A percentile compares a stretch with the other conserved stretches of the same genome.
These are phyloP conservation scores for Hypothenemus hampei DNA, from an alignment of 1,140 invertebrate genomes.

Conservation along the genomic window DNA sequence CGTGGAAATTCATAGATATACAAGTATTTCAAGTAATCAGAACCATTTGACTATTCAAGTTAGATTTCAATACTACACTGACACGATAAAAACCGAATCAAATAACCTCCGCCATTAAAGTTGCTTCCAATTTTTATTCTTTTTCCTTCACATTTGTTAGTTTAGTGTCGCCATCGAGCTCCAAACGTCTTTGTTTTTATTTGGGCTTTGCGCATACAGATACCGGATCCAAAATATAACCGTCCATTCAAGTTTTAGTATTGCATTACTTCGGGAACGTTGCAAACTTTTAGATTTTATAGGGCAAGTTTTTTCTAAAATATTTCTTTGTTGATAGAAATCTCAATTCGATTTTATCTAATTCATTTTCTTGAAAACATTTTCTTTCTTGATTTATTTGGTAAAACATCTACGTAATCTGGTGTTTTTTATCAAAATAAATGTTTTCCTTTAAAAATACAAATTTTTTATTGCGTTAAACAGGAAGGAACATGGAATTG, in stretches of 20 bases:
- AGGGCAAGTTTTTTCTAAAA: slow-evolving; percentile 21
- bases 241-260: slow-evolving; percentile 21
- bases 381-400: not conserved
- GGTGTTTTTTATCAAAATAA: no score
- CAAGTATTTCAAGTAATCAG: no score
- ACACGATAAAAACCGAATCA: slow-evolving; percentile 11
- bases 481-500: not conserved
- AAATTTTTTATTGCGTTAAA: not conserved
- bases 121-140: slow-evolving; percentile 19
- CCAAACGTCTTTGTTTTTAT: slow-evolving; percentile 25
- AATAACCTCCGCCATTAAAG: slow-evolving; percentile 15
- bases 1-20: no score
- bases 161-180: slow-evolving; percentile 22
- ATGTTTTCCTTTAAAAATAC: not conserved
- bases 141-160: slow-evolving; percentile 21
- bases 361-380: no score
- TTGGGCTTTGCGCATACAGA: slow-evolving; percentile 18
- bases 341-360: no score
- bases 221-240: slow-evolving; percentile 18
- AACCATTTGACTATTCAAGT: no score
- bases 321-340: no score
- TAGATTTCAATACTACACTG: slow-evolving; percentile 6
- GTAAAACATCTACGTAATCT: not conserved
- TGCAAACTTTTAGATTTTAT: slow-evolving; percentile 30
- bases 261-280: slow-evolving; percentile 30